Conservation (phyloP, 2,888 invertebrate species). For the Idaea aversata region DNA sequence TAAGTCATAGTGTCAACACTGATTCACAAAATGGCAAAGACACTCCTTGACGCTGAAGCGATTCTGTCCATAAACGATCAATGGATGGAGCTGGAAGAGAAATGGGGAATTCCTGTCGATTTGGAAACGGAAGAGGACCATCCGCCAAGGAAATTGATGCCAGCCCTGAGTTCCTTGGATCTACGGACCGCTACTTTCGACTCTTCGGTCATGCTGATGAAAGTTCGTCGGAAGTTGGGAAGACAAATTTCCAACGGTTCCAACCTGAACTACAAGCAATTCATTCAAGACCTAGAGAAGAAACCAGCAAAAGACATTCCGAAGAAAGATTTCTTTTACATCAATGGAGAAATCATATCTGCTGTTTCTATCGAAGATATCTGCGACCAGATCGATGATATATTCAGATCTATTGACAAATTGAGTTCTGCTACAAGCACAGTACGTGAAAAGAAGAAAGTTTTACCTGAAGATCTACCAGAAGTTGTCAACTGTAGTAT, state of each 20-base stretch:
- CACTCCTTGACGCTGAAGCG: slow-evolving; percentile 49
- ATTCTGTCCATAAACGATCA: slow-evolving; percentile 63
- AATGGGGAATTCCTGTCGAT: slow-evolving; percentile 66
- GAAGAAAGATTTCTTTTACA: slow-evolving; percentile 49
- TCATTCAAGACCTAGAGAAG: slow-evolving; percentile 50
- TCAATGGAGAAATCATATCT: slow-evolving; percentile 60
- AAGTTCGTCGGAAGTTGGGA: slow-evolving; percentile 41
- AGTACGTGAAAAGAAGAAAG: slow-evolving; percentile 37
- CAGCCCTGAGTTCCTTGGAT: slow-evolving; percentile 59
- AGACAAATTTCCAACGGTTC: slow-evolving; percentile 29
- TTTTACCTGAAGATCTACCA: slow-evolving; percentile 31
- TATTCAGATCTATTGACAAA: slow-evolving; percentile 68
- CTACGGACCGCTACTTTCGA: slow-evolving; percentile 61
- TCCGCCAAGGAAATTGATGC: slow-evolving; percentile 32
- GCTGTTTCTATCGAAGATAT: slow-evolving; percentile 65
- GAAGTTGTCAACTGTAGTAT: slow-evolving; percentile 63
- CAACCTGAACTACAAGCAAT: slow-evolving; percentile 55
- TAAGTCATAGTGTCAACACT: background rate
- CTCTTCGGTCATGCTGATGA: slow-evolving; percentile 61
- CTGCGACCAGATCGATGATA: slow-evolving; percentile 61
- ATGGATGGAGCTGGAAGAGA: slow-evolving; percentile 62
- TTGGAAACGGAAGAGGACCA: slow-evolving; percentile 61
- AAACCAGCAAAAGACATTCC: slow-evolving; percentile 32
- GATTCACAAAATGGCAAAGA: slow-evolving; percentile 18
- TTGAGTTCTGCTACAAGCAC: slow-evolving; percentile 57